Percentiles rank a stretch among this genome's conserved stretches.
These are phyloP conservation scores for Phoenicopterus ruber DNA, from an alignment of 2,113 vertebrate genomes.

Conservation along the genomic window DNA sequence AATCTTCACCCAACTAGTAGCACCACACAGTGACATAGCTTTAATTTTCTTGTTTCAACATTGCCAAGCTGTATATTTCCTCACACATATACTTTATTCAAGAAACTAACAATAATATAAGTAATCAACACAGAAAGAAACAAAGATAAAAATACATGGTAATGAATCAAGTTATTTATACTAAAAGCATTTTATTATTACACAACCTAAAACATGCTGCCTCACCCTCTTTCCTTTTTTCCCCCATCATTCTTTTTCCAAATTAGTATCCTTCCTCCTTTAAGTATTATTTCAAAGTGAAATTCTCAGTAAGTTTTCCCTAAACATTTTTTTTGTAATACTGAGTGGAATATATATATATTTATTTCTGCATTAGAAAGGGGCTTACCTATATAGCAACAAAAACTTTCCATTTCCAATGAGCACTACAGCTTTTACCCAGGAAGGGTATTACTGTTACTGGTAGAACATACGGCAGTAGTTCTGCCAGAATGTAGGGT, in stretches of 20 bases:
- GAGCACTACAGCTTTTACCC: neutral
- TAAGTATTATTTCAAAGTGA: neutral
- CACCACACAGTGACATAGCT: neutral
- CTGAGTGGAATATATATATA: neutral
- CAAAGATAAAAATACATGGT: neutral
- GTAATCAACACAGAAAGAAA: neutral
- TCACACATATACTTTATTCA: neutral
- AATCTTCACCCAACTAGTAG: neutral
- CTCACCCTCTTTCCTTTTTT: neutral
- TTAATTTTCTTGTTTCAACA: neutral
- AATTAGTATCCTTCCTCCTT: neutral
- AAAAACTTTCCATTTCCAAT: neutral
- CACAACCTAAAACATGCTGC: neutral
- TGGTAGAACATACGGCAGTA: neutral
- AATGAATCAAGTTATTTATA: neutral
- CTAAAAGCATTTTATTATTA: neutral
- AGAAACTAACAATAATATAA: neutral
- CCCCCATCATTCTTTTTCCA: neutral
- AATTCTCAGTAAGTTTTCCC: neutral
- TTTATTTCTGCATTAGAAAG: neutral
- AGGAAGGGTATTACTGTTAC: neutral
- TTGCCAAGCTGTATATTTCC: neutral
- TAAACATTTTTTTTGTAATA: neutral
- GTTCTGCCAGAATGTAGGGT: neutral
- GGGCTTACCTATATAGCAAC: neutral